Percentiles rank a stretch among this genome's conserved stretches.
phyloP scores from a whole-genome alignment of 2,113 vertebrate genomes.

The Isurus oxyrinchus region DNA sequence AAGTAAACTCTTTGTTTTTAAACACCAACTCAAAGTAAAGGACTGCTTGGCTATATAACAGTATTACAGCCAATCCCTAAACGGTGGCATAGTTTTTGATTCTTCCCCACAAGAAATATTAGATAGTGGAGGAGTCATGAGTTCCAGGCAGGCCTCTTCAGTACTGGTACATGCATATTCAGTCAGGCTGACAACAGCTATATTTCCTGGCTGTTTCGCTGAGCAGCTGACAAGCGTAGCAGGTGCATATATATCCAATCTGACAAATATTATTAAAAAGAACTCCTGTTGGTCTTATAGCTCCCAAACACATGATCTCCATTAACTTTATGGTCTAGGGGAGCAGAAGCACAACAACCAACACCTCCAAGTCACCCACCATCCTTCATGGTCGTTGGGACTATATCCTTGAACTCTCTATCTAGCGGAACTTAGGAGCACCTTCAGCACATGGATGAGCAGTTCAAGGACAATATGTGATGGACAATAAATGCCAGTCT shows the following conservation, averaged over 20 bases:
- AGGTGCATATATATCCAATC: background rate
- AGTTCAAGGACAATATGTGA: background rate
- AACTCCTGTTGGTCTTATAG: background rate
- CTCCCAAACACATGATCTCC: background rate
- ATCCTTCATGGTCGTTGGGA: background rate
- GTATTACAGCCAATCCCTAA: background rate
- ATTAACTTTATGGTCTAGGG: background rate
- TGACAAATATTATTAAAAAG: background rate
- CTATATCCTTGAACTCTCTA: background rate
- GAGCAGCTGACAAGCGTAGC: background rate
- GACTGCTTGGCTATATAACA: background rate
- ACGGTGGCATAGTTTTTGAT: background rate
- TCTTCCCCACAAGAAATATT: background rate
- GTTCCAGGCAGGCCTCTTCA: background rate
- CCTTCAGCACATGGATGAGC: background rate
- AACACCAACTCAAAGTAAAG: background rate
- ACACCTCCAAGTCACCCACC: background rate
- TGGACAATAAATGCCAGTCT: background rate
- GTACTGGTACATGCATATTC: background rate
- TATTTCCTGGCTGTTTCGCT: background rate
- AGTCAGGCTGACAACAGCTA: background rate
- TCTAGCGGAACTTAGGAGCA: background rate
- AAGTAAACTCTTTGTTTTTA: background rate
- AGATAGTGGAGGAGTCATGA: background rate
- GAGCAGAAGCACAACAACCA: background rate